Evolutionary conservation across 1,140 invertebrate genomes (phyloP), one percentile per base, ranked within the genome.

Genomic region (Drosophila subobscura): DNA sequence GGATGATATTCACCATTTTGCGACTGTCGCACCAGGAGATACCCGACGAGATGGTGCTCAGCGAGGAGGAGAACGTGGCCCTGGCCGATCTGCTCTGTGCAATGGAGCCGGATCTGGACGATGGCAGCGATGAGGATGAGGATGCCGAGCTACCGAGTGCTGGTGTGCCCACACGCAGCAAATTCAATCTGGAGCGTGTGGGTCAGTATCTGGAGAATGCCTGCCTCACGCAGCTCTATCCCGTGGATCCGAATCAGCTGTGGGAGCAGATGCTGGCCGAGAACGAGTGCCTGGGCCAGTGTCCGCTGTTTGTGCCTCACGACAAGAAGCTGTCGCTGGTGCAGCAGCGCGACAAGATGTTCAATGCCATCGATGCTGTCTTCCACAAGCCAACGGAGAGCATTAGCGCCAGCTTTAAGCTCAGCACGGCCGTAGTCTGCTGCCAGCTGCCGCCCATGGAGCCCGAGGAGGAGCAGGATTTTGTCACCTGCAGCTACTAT

Each of bases 11-110:
- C 45, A 96, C 95, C 3, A 98, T 98, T 60, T 92, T 97, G 7
- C 93, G 96, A 66, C 90, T 98, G 20, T 94, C 95, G 16, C 96
- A 98, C 85, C 97, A 98, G 90, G 94, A 95, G 80, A 94, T 97
- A 50, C 95, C 96, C 25, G 93, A 95, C 46, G 97, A 98, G 83
- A 94, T 96, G 57, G 95, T 96, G 92, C 95, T 97, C 55, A 97
- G 95, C 37, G 96, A 98, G 90, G 97, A 98, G 92, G 97, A 98
- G 91, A 92, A 98, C 1, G 94, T 95, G 10, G 96, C 97, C 89
- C 96, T 98, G 47, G 96, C 97, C 0, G 97, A 98, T 81, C 98
- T 98, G 92, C 58, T 88, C 44, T 89, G 79, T 33, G 44, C 64
- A 6, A 88, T 88, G 83, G 83, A 88, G 20, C 81, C 81, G 0